phyloP scores from a whole-genome alignment of 30 jellyfish, hydroid and myxozoan species.

The Nemopilema nomurai region DNA sequence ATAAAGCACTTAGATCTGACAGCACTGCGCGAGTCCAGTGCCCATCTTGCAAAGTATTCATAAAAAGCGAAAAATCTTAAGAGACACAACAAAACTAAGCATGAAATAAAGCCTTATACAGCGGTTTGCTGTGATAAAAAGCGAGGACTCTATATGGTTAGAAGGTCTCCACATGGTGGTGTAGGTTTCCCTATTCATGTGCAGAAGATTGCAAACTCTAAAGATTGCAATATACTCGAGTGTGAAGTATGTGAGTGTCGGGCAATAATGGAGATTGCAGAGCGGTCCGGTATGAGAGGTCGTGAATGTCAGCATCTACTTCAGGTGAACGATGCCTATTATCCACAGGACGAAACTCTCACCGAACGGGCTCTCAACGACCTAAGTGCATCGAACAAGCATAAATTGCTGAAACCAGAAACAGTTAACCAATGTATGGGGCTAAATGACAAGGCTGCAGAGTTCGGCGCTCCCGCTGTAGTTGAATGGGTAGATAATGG shows the following conservation, averaged over 20 bases:
- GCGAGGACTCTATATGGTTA: constrained; percentile 28
- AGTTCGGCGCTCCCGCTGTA: constrained; percentile 2
- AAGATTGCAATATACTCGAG: background rate
- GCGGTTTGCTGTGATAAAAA: constrained; percentile 47
- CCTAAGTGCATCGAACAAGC: background rate
- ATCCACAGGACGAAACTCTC: background rate
- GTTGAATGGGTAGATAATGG: constrained; percentile 18
- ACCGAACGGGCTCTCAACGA: background rate
- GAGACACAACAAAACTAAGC: background rate
- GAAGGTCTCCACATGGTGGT: constrained; percentile 27
- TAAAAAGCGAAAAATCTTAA: background rate
- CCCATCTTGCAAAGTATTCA: background rate
- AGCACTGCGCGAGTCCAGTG: background rate
- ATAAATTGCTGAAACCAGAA: background rate
- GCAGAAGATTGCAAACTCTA: constrained; percentile 28
- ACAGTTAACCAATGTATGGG: background rate
- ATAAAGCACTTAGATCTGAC: background rate
- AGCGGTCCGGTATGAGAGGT: constrained; percentile 22
- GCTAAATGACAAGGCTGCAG: background rate
- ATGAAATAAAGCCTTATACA: background rate
- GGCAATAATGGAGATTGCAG: constrained; percentile 14
- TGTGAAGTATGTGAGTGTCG: constrained; percentile 34
- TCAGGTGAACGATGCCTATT: constrained; percentile 29
- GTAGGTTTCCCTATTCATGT: constrained; percentile 51
- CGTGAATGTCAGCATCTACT: constrained; percentile 28